Base-by-base conservation (phyloP, 2,888 invertebrate genomes). In the Agriotes lineatus region DNA sequence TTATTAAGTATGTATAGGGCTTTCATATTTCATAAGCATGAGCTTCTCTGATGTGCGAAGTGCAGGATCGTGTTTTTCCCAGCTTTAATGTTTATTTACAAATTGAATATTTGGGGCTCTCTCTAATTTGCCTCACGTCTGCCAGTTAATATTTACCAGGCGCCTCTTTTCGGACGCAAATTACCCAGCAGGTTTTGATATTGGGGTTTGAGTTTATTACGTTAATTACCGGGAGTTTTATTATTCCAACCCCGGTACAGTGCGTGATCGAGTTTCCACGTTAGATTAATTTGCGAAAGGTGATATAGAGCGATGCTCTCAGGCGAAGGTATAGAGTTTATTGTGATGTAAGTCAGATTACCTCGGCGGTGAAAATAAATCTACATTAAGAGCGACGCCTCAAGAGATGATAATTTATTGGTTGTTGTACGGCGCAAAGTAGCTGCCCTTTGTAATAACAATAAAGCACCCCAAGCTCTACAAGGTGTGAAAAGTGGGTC, bases 401-500 rank as follows among this genome's bases (percentile, higher is more conserved):
- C 37, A 25, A 45, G 45, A 57, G 56, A 60, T 60, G 50, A 58
- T 65, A 45, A 52, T 62, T 62, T 62, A 65, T 58, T 48, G 42
- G 50, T 50, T 65, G 48, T 48, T 58, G 35, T 65, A 42, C 35
- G 33, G 16, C 57, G 37, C 18, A 25, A 45, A 50, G 48, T 37
- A 52, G 58, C 25, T 35, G 42, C 54, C 19, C 35, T 67, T 62
- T 67, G 30, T 60, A 54, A 52, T 64, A 63, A 64, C 52, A 63
- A 63, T 63, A 42, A 66, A 58, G 62, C 52, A 45, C 57, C 19
- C 37, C 50, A 62, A 54, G 52, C 54, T 52, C 45, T 58, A 25
- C 18, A 63, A 70, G 67, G 70, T 70, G 70, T 63, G 67, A 74
- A 72, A 74, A 73, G 65, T 74, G 70, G 74, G 74, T 74, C 74